phyloP scores from a whole-genome alignment of 2,113 vertebrate species.

The Spea multiplicata region DNA sequence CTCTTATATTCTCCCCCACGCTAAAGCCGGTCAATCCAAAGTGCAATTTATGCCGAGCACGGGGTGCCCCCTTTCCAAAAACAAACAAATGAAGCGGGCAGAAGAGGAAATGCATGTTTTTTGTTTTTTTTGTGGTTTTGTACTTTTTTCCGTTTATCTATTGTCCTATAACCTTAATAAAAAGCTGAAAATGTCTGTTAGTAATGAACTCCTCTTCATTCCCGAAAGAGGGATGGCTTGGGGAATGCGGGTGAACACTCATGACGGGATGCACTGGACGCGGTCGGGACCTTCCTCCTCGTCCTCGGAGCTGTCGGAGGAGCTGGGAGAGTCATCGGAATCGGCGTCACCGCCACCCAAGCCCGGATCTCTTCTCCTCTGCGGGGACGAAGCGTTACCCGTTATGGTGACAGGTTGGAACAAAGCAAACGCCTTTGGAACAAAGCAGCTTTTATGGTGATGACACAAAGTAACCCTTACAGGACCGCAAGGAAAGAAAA shows the following conservation, averaged over 20 bases:
- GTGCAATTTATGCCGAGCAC: constrained; percentile 38
- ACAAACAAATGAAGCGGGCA: background rate
- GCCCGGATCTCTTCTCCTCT: constrained; percentile 73
- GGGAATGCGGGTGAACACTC: constrained; percentile 55
- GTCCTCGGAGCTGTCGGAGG: constrained; percentile 84
- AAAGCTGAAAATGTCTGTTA: constrained; percentile 48
- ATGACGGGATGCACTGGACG: constrained; percentile 94
- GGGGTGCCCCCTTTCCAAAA: constrained; percentile 9
- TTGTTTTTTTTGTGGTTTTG: constrained; percentile 2
- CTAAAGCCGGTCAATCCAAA: constrained; percentile 20
- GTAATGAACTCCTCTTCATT: constrained; percentile 24
- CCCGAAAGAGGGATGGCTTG: background rate
- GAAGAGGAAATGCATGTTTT: constrained; percentile 26
- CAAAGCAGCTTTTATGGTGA: too few species aligned
- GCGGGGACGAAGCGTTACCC: constrained; percentile 7
- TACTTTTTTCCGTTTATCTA: constrained; percentile 15
- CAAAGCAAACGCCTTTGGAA: too few species aligned
- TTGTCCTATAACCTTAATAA: constrained; percentile 46
- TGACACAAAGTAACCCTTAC: too few species aligned
- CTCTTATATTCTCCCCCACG: background rate
- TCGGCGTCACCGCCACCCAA: constrained; percentile 71
- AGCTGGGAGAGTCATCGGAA: constrained; percentile 86
- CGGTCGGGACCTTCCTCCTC: constrained; percentile 88
- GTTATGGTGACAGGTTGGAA: background rate
- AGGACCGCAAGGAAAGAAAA: too few species aligned